Conservation (phyloP, 1,140 invertebrate genomes). For the Paralvinella palmiformis region DNA sequence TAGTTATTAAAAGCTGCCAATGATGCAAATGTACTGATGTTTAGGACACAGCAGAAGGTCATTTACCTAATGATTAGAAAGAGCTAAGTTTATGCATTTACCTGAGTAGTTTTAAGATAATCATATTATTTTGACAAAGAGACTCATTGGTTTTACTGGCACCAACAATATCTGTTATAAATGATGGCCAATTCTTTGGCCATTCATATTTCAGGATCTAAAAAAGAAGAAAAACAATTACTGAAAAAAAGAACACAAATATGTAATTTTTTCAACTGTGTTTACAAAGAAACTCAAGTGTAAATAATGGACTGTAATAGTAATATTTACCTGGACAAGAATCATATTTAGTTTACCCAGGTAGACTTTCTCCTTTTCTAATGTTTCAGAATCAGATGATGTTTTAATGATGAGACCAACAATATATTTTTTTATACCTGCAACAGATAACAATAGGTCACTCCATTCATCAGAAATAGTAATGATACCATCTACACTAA, state of each 20-base stretch:
- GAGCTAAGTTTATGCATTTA: too few species aligned
- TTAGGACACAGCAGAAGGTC: too few species aligned
- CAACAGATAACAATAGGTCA: too few species aligned
- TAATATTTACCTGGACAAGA: conserved; percentile 74
- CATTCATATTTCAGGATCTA: conserved; percentile 98
- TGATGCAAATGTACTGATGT: too few species aligned
- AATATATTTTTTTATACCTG: conserved; percentile 94
- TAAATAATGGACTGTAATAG: too few species aligned
- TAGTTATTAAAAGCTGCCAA: too few species aligned
- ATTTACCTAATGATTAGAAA: too few species aligned
- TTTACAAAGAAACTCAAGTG: too few species aligned
- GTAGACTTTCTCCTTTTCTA: conserved; percentile 93
- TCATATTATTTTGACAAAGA: conserved; percentile 99
- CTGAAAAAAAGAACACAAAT: background rate
- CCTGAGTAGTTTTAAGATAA: conserved; percentile 89
- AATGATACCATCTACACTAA: background rate
- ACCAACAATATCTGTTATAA: conserved; percentile 97
- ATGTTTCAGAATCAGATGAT: conserved; percentile 80
- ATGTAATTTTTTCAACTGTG: conserved; percentile 1
- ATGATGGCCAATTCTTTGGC: conserved; percentile 99
- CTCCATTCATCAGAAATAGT: background rate
- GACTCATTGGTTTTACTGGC: conserved; percentile 98
- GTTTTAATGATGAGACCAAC: conserved; percentile 98
- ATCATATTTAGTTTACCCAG: conserved; percentile 99
- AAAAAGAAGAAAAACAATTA: conserved; percentile 31